Evolutionary conservation across 2,888 invertebrate species (phyloP), one percentile per base, ranked within the genome.

Genomic region (Amiota minor): DNA sequence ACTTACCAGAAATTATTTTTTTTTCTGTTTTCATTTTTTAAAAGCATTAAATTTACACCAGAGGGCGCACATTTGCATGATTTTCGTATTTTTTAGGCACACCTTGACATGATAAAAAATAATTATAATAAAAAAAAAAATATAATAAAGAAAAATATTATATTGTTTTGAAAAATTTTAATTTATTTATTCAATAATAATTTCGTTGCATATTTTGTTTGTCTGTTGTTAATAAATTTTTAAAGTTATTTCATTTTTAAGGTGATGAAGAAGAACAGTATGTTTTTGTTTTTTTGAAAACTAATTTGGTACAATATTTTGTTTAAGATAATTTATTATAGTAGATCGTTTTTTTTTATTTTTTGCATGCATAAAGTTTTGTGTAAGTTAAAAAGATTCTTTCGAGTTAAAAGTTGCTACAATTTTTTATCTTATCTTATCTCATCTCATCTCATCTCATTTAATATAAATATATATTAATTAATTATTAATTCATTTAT

Each of bases 31-130:
- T 12, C 14, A 9, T 45, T 62, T n/a, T 65, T 72, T 47, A 6
- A 18, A 18, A 14, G 46, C 84, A 78, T 79, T 81, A 77, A 76
- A 70, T 72, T 75, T 77, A 79, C 77, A 81, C 83, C 79, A 76
- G 70, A 73, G 84, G 82, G 77, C 76, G 77, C 69, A 72, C 75
- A 80, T 81, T 82, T 82, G 84, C 82, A 82, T 83, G 83, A 83
- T 82, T 79, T 78, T 80, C 79, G 78, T 82, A 81, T 80, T 83
- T 81, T 53, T 53, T 53, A 9, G 53, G 53, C 53, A 53, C 53
- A 53, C n/a, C 53, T 16, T 53, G 35, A 35, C 53, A 53, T 12
- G 23, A 11, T 10, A 47, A 16, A 65, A 49, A 11, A 18, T 11
- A 47, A 14, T n/a, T n/a, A n/a, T n/a, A n/a, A n/a, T n/a, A n/a